Evolutionary conservation across 2,888 invertebrate genomes (phyloP), one percentile per base, ranked within the genome.

Genomic region (Pammene fasciana): DNA sequence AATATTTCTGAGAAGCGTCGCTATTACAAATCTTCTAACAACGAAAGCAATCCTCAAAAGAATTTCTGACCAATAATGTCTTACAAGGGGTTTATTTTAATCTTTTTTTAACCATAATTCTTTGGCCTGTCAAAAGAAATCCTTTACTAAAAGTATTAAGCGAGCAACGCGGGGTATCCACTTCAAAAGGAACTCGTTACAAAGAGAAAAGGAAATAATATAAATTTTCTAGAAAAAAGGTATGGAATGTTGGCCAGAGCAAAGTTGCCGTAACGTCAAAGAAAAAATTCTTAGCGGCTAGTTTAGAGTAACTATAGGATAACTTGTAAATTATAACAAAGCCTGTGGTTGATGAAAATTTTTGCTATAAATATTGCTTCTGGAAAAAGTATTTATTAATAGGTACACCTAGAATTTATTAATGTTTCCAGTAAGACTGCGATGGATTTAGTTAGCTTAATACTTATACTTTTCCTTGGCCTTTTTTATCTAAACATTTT

Each of bases 141-240:
- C 68, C 64, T 68, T 68, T 46, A 45, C 52, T 68, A 46, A 68
- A 68, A 68, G 68, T 65, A 68, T 59, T 68, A 68, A 43, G 64
- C 64, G 57, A 59, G 64, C 56, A 65, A 68, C 45, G 50, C 57
- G 59, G 57, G 14, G 68, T 52, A 68, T 65, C 64, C 59, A 59
- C 68, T 59, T 68, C 68, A 65, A 68, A 68, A 52, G 68, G 64
- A 57, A 57, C 50, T 34, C 38, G 52, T 59, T 64, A 52, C 64
- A 68, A 65, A 68, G 64, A 68, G 50, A 59, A 64, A 57, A 57
- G 68, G 57, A 65, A 68, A 68, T 59, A 59, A 68, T 52, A 68
- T 57, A 52, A 68, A 59, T 65, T 68, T 68, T 68, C 52, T 36
- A 52, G 50, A 68, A 68, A 68, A 64, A 57, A 56, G 41, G 57